These are phyloP conservation scores for Embidobia sp. DNA, from an alignment of 2,888 invertebrate species.

Conservation along the genomic window DNA sequence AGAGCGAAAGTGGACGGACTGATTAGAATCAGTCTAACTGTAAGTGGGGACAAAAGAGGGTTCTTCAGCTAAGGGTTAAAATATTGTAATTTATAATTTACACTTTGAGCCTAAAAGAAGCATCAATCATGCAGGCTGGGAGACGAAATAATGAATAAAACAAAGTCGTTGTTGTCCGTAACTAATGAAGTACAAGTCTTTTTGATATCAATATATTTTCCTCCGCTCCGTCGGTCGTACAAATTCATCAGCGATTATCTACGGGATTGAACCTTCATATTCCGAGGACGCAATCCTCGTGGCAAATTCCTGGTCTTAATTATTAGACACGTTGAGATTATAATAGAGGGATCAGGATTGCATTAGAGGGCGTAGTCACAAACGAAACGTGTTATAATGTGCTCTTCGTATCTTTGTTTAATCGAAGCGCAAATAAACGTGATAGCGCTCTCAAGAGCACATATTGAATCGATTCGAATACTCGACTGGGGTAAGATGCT, in stretches of 20 bases:
- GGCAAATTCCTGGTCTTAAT: conserved; percentile 29
- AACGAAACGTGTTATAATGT: conserved; percentile 48
- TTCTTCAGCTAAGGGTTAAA: conserved; percentile 34
- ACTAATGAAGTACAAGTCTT: too few species aligned
- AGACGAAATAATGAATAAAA: neutral
- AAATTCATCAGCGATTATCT: conserved; percentile 8
- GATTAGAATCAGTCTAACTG: conserved; percentile 39
- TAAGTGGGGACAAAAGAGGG: conserved; percentile 12
- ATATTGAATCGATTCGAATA: conserved; percentile 55
- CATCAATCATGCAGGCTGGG: conserved; percentile 17
- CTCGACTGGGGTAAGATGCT: conserved; percentile 52
- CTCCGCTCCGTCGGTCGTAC: neutral
- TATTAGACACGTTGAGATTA: conserved; percentile 21
- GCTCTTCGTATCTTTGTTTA: conserved; percentile 43
- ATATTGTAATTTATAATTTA: conserved; percentile 31
- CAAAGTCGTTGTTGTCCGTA: too few species aligned
- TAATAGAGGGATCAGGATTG: conserved; percentile 31
- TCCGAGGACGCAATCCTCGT: neutral
- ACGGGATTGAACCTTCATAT: neutral
- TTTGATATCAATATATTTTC: neutral
- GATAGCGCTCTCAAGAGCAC: conserved; percentile 57
- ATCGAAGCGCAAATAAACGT: conserved; percentile 61
- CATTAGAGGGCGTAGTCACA: conserved; percentile 27
- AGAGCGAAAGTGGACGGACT: conserved; percentile 37
- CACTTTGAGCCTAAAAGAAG: conserved; percentile 10